Base-by-base conservation (phyloP, 2,888 invertebrate genomes). In the Drosophila monieri region DNA sequence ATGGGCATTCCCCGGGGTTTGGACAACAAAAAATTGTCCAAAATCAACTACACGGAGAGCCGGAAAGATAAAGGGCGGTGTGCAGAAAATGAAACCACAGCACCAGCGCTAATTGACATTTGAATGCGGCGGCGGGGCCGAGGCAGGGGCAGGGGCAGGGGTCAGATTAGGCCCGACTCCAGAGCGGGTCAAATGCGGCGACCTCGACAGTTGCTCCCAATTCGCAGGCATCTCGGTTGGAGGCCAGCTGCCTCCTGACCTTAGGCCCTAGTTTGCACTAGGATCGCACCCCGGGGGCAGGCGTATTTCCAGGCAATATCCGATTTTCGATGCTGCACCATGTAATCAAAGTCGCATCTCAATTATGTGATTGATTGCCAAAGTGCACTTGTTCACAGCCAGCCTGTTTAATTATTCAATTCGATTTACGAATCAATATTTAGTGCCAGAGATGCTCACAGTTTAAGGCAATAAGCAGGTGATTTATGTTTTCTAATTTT, bases 51-150 rank as follows among this genome's bases (percentile, higher is more conserved):
- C 41, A 55, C n/a, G 25, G 15, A n/a, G 32, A 25, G 47, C 35
- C 76, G 77, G 80, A 80, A 78, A 80, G 69, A 75, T 72, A 76
- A 78, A 69, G n/a, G n/a, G 18, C 15, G 15, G 23, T 53, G 39
- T 41, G 62, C 56, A 52, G 68, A 72, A 79, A 74, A 58, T 68
- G 58, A 76, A 76, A 71, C 76, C 79, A 77, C 80, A 74, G 68
- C 74, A 77, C 74, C 74, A 83, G 64, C 76, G 78, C 85, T 80
- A 78, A 80, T 84, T 80, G 85, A 81, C 81, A 60, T 64, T 30
- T 65, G 51, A 52, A 18, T 67, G 54, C 60, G 46, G 53, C 49
- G 46, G 44, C 35, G 55, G 41, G 35, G n/a, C n/a, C n/a, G n/a
- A 32, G 32, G 10, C 32, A 32, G 32, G 59, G 46, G 54, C 59